Base-by-base conservation (phyloP, 2,113 vertebrate genomes). In the Zapornia atra region DNA sequence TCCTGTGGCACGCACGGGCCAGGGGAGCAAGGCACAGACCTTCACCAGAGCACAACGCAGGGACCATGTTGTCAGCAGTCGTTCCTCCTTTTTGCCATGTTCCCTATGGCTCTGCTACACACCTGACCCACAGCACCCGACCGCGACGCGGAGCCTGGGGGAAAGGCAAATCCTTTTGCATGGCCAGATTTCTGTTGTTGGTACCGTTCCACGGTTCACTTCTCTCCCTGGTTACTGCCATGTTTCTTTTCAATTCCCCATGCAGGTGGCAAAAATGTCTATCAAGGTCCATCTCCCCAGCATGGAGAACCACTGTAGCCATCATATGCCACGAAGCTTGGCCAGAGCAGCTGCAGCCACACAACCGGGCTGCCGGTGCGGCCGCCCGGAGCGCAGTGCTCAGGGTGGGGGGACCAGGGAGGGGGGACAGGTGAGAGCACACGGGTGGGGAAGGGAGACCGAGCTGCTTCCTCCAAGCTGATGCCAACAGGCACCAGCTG, bases 291-390 rank as follows among this genome's bases (percentile, higher is more conserved):
- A 56, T 38, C 20, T 85, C 15, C 59, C 80, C 40, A 86, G 42
- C 46, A 36, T 0, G 10, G 60, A 82, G 78, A 86, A 44, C 53
- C 70, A 70, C 1, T 3, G 36, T 46, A 88, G 63, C 61, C 50
- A 61, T 42, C 2, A 2, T 33, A 56, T 11, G 12, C 42, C 78
- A 68, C 0, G 1, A 65, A 91, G 21, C 16, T 63, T 68, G 86
- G 64, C 50, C 50, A 79, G 51, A 83, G 28, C 63, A 69, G 60
- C 72, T 31, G 28, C 1, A 14, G 80, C 38, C 59, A 40, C 76
- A 34, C 0, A 3, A 31, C 75, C 64, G 26, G 53, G 69, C 65
- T 64, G 53, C 56, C 7, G 3, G 54, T 1, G 0, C 0, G 6
- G 63, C 79, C 65, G 59, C 2, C 2, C 1, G 83, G 59, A 87